Conservation (phyloP, 2,888 invertebrate species). For the Philereme vetulata region DNA sequence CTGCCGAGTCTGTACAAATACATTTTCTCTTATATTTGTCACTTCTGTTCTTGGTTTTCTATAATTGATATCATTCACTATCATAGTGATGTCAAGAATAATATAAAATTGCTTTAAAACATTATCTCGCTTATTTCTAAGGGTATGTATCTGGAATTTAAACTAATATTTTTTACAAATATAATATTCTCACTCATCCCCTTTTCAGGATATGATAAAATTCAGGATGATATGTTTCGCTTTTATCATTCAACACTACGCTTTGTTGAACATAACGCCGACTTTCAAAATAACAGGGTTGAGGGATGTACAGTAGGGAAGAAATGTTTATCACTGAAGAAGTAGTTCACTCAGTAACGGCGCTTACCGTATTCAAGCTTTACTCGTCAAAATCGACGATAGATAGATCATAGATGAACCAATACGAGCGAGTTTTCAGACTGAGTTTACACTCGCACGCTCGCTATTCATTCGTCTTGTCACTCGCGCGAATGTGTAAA, state of each 20-base stretch:
- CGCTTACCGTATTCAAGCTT: too few species aligned
- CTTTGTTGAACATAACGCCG: not conserved
- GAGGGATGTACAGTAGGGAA: too few species aligned
- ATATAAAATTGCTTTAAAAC: not conserved
- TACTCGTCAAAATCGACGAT: too few species aligned
- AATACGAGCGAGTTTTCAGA: too few species aligned
- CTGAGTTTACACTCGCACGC: too few species aligned
- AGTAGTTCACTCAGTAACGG: too few species aligned
- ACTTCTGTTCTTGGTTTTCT: not conserved
- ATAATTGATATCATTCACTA: not conserved
- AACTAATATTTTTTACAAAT: constrained; percentile 50
- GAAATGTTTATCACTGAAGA: too few species aligned
- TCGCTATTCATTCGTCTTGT: too few species aligned
- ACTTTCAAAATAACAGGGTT: too few species aligned
- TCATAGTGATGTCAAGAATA: not conserved
- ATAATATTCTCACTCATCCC: constrained; percentile 59
- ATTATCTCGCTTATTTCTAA: not conserved
- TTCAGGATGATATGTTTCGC: constrained; percentile 70
- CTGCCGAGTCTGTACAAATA: not conserved
- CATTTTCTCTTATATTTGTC: not conserved
- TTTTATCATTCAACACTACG: constrained; percentile 26
- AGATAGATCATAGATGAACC: too few species aligned
- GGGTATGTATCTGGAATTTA: constrained; percentile 36
- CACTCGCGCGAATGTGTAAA: too few species aligned
- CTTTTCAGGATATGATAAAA: constrained; percentile 61